Conservation (phyloP, 2,888 invertebrate genomes). For the Idaea biselata region DNA sequence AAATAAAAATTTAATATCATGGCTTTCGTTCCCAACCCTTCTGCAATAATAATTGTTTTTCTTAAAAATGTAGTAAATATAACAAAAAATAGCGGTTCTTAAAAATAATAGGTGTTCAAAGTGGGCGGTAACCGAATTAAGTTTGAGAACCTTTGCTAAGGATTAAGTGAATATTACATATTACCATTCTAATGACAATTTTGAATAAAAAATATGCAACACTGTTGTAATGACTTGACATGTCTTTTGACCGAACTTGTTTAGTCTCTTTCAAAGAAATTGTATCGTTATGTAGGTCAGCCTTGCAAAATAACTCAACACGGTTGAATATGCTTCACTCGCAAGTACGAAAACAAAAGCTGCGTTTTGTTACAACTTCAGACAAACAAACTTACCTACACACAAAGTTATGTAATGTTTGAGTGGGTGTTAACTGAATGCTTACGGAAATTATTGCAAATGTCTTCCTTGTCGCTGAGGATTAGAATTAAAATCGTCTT, state of each 20-base stretch:
- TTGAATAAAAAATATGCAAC: neutral
- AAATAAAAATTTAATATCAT: too few relatives aligned
- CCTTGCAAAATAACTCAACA: conserved; percentile 46
- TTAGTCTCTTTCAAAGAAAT: conserved; percentile 24
- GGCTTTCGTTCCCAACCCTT: too few relatives aligned
- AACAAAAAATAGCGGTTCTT: too few relatives aligned
- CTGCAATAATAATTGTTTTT: too few relatives aligned
- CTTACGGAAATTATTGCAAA: conserved; percentile 56
- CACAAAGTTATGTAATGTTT: conserved; percentile 46
- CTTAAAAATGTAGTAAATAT: too few relatives aligned
- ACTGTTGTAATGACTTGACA: conserved; percentile 1
- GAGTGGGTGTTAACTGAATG: conserved; percentile 50
- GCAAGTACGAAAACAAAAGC: conserved; percentile 41
- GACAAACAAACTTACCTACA: conserved; percentile 37
- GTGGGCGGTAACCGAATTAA: too few relatives aligned
- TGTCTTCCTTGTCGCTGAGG: conserved; percentile 54
- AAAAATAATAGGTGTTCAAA: too few relatives aligned
- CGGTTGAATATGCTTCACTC: conserved; percentile 37
- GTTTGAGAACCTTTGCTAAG: too few relatives aligned
- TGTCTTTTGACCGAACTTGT: conserved; percentile 15
- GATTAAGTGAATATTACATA: neutral
- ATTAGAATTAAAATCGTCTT: conserved; percentile 46
- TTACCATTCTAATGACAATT: neutral
- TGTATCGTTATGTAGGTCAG: conserved; percentile 25
- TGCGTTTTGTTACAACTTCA: conserved; percentile 23